phyloP scores from a whole-genome alignment of 2,888 invertebrate genomes.

The Melitaea athalia region DNA sequence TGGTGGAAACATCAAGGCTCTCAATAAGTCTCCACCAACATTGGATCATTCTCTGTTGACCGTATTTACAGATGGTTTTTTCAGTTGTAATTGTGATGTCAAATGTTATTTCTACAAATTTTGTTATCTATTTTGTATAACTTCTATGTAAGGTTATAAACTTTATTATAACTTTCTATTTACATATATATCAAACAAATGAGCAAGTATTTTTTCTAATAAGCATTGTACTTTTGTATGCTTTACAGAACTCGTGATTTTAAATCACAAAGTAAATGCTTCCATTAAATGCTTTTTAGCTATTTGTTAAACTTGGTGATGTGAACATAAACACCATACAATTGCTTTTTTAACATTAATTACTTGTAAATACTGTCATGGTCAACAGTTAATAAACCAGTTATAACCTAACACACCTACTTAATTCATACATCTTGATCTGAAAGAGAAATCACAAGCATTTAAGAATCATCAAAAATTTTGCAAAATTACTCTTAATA shows the following conservation, averaged over 20 bases:
- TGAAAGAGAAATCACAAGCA: slow-evolving; percentile 73
- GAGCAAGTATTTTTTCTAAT: background rate
- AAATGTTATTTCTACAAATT: background rate
- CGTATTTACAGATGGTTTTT: slow-evolving; percentile 38
- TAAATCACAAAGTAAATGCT: slow-evolving; percentile 30
- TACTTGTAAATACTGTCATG: slow-evolving; percentile 39
- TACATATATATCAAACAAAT: background rate
- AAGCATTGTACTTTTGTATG: background rate
- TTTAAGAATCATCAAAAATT: slow-evolving; percentile 45
- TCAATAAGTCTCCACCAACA: slow-evolving; percentile 58
- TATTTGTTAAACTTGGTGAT: background rate
- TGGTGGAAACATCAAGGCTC: slow-evolving; percentile 61
- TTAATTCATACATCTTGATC: slow-evolving; percentile 62
- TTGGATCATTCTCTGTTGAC: slow-evolving; percentile 61
- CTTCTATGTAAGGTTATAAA: background rate
- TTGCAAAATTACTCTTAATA: slow-evolving; percentile 14
- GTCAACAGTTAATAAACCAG: slow-evolving; percentile 67
- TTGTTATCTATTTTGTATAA: background rate
- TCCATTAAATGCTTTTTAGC: slow-evolving; percentile 29
- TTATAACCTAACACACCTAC: slow-evolving; percentile 56
- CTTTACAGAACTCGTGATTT: slow-evolving; percentile 13
- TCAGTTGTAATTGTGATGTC: background rate
- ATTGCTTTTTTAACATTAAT: slow-evolving; percentile 1
- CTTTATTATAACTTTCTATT: background rate
- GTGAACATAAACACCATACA: background rate